Conservation (phyloP, 2,888 invertebrate species). For the Dasypolia templi region DNA sequence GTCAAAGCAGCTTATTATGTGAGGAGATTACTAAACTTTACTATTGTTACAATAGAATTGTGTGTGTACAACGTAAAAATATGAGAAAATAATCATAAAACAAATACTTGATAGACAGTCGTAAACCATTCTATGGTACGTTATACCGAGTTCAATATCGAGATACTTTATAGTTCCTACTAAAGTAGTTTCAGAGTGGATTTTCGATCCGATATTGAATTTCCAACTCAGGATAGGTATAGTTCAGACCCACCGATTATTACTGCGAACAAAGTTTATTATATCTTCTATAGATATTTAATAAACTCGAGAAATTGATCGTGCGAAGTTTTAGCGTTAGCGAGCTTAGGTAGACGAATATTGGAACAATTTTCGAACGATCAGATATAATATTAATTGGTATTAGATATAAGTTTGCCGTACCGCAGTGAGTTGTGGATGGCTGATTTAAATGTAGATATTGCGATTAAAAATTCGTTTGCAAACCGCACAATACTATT, state of each 20-base stretch:
- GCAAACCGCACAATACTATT: neutral
- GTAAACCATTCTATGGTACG: constrained; percentile 19
- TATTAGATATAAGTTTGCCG: constrained; percentile 13
- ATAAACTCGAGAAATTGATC: constrained; percentile 32
- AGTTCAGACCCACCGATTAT: constrained; percentile 4
- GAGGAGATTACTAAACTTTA: neutral
- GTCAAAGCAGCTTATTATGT: neutral
- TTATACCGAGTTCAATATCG: constrained; percentile 24
- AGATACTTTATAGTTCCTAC: constrained; percentile 22
- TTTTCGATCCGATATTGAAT: constrained; percentile 47
- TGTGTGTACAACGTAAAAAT: neutral
- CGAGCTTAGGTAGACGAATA: neutral
- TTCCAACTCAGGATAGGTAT: constrained; percentile 17
- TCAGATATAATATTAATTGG: constrained; percentile 34
- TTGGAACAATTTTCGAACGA: constrained; percentile 31
- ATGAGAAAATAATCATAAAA: constrained; percentile 24
- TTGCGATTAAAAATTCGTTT: neutral
- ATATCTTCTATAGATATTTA: constrained; percentile 8
- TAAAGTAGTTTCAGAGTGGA: constrained; percentile 9
- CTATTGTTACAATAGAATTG: neutral
- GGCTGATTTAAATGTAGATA: constrained; percentile 11
- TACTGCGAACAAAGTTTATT: constrained; percentile 35
- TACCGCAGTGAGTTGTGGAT: neutral
- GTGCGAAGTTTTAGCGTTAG: constrained; percentile 17
- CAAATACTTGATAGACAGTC: neutral